Conservation (phyloP, 2,888 invertebrate species). For the Nasonovia ribisnigri region DNA sequence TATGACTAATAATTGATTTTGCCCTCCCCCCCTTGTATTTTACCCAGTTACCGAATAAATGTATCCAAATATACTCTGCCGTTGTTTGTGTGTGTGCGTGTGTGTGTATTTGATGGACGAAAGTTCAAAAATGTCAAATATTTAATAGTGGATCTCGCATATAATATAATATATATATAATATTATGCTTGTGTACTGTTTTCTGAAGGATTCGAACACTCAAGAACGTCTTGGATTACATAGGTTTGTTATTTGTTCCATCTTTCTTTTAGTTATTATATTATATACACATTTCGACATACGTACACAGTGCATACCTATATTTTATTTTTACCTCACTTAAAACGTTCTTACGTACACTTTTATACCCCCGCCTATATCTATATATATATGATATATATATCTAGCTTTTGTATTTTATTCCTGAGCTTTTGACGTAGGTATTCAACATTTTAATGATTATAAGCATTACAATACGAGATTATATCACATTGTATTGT, state of each 20-base stretch:
- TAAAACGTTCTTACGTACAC: neutral
- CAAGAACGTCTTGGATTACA: neutral
- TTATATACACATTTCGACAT: neutral
- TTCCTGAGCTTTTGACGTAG: neutral
- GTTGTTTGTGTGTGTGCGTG: neutral
- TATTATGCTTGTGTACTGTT: neutral
- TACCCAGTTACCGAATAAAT: neutral
- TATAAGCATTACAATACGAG: neutral
- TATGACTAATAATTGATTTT: no score
- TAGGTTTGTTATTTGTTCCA: neutral
- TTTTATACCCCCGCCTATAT: no score
- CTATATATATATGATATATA: neutral
- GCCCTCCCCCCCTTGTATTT: no score
- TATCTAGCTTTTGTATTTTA: neutral
- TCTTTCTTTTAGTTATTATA: neutral
- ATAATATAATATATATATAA: neutral
- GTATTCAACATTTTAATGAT: neutral
- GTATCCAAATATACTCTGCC: neutral
- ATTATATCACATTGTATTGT: neutral
- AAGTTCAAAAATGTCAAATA: neutral
- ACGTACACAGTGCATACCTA: neutral
- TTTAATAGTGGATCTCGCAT: neutral
- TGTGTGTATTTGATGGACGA: neutral
- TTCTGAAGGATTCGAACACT: neutral
- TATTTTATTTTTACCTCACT: neutral